These are phyloP conservation scores for Lepus oiostolus DNA, from an alignment of 2,797 vertebrate genomes.

Conservation along the genomic window DNA sequence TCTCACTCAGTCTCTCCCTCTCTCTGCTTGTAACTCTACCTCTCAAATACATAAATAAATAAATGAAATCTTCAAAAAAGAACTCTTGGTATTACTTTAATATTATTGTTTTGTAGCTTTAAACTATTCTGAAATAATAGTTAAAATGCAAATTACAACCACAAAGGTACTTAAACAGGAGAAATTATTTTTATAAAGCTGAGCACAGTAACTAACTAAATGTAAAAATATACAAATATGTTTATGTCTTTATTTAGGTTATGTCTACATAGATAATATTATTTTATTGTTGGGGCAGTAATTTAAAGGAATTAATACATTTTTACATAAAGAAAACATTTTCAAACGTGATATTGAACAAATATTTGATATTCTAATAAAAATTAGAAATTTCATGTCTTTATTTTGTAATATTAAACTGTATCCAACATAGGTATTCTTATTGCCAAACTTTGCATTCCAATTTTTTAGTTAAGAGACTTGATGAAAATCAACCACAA, in stretches of 20 bases:
- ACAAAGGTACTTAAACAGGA: too few species aligned
- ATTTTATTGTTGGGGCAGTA: not conserved
- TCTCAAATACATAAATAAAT: too few species aligned
- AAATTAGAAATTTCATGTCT: not conserved
- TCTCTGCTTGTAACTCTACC: too few species aligned
- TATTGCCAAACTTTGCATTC: not conserved
- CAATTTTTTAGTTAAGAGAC: not conserved
- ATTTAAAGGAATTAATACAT: not conserved
- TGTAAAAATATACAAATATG: not conserved
- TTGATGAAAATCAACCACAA: constrained; percentile 31
- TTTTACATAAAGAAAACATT: not conserved
- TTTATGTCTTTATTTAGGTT: not conserved
- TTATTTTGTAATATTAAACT: constrained; percentile 14
- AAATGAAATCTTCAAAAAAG: too few species aligned
- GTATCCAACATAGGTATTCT: not conserved
- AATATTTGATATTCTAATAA: not conserved
- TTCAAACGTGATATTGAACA: constrained; percentile 4
- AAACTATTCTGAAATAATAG: too few species aligned
- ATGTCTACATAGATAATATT: not conserved
- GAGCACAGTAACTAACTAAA: not conserved
- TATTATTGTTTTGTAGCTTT: too few species aligned
- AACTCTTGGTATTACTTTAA: too few species aligned
- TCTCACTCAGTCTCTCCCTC: too few species aligned
- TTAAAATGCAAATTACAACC: too few species aligned
- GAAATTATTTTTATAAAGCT: not conserved